These are phyloP conservation scores for Anthopleura sola DNA, from an alignment of 64 coral and sea anemone species.

Conservation along the genomic window DNA sequence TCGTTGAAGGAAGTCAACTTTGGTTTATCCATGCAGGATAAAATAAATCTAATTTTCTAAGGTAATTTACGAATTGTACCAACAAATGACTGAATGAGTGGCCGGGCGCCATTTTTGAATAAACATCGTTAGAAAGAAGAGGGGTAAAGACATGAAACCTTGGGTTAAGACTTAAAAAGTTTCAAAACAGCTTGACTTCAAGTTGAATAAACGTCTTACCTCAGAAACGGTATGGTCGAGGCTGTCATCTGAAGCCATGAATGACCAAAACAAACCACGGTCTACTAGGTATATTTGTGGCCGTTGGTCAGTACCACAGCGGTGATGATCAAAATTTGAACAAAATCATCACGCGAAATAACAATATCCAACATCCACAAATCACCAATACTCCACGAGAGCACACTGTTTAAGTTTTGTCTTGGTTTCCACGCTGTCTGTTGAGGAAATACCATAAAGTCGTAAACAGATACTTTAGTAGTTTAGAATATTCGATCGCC, in stretches of 20 bases:
- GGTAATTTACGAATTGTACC: background rate
- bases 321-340: background rate
- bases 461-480: background rate
- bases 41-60: too few relatives aligned
- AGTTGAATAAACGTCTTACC: background rate
- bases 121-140: background rate
- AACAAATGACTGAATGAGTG: background rate
- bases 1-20: too few relatives aligned
- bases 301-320: background rate
- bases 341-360: background rate
- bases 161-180: background rate
- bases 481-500: background rate
- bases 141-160: background rate
- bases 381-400: background rate
- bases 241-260: constrained; percentile 9
- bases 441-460: background rate
- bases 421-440: background rate
- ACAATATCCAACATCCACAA: background rate
- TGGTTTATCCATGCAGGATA: too few relatives aligned
- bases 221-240: background rate
- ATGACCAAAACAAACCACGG: constrained; percentile 1
- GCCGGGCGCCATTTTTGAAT: constrained; percentile 1
- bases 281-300: background rate
- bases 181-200: background rate
- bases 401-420: background rate